These are phyloP conservation scores for Carassius auratus DNA, from an alignment of 2,113 vertebrate species.

Conservation along the genomic window DNA sequence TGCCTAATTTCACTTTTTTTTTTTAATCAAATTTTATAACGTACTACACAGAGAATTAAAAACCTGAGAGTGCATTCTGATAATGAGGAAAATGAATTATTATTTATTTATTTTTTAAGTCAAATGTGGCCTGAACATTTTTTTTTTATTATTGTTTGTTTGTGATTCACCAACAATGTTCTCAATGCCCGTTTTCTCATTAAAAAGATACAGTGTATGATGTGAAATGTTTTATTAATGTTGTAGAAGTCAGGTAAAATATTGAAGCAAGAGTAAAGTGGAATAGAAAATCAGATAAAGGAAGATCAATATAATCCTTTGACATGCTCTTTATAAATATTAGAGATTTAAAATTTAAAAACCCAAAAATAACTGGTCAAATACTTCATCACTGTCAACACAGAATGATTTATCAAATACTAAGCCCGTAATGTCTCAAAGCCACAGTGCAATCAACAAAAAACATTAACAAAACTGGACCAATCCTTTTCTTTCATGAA, in stretches of 20 bases:
- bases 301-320: not conserved
- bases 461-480: not conserved
- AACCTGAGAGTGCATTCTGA: not conserved
- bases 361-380: not conserved
- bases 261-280: not conserved
- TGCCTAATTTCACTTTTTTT: too few relatives aligned
- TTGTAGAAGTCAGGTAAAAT: not conserved
- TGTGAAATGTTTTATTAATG: not conserved
- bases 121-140: not conserved
- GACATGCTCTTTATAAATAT: slow-evolving; percentile 5
- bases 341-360: not conserved
- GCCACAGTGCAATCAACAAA: slow-evolving; percentile 21
- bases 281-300: slow-evolving; percentile 3
- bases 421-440: not conserved
- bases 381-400: slow-evolving; percentile 7
- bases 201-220: not conserved
- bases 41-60: not conserved
- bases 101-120: not conserved
- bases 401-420: not conserved
- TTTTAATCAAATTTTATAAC: not conserved
- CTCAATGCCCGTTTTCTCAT: not conserved
- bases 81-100: not conserved
- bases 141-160: not conserved
- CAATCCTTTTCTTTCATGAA: not conserved
- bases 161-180: not conserved